A percentile compares a stretch with the other conserved stretches of the same genome.
Conservation (phyloP, 2,113 vertebrate genomes). For the Oryzias melastigma region DNA sequence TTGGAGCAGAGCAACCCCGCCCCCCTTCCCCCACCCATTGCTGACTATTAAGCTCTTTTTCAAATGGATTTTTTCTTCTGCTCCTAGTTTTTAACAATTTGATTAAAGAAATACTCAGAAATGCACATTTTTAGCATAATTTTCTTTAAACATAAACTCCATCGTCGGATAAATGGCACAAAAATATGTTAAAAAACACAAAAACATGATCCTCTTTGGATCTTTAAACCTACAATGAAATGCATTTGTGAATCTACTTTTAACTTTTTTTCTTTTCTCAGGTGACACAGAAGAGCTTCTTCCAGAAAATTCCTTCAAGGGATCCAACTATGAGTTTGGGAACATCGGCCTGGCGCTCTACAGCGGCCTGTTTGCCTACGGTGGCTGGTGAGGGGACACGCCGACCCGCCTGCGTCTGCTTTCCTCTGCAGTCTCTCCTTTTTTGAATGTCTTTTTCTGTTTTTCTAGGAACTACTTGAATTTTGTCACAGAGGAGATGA, state of each 20-base stretch:
- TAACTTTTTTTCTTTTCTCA: slow-evolving; percentile 67
- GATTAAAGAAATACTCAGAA: too few species aligned
- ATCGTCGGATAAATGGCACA: too few species aligned
- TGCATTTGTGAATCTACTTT: neutral
- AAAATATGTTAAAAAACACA: too few species aligned
- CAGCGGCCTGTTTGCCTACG: slow-evolving; percentile 95
- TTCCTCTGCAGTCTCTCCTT: neutral
- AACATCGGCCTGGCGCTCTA: slow-evolving; percentile 91
- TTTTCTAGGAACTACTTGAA: slow-evolving; percentile 95
- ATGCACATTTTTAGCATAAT: too few species aligned
- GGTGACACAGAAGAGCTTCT: slow-evolving; percentile 76
- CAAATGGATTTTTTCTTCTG: too few species aligned
- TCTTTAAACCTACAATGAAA: neutral
- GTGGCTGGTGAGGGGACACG: slow-evolving; percentile 87
- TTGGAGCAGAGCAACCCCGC: too few species aligned
- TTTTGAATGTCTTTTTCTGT: neutral
- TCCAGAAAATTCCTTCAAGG: slow-evolving; percentile 83
- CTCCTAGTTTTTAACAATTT: too few species aligned
- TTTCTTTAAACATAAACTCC: too few species aligned
- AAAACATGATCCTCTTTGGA: too few species aligned
- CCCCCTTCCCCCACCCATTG: too few species aligned
- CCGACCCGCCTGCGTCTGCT: neutral
- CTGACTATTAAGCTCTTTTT: too few species aligned
- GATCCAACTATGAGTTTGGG: slow-evolving; percentile 84
- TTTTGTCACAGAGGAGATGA: slow-evolving; percentile 98